phyloP scores from a whole-genome alignment of 2,113 vertebrate species.

The Phylloscopus trochilus region DNA sequence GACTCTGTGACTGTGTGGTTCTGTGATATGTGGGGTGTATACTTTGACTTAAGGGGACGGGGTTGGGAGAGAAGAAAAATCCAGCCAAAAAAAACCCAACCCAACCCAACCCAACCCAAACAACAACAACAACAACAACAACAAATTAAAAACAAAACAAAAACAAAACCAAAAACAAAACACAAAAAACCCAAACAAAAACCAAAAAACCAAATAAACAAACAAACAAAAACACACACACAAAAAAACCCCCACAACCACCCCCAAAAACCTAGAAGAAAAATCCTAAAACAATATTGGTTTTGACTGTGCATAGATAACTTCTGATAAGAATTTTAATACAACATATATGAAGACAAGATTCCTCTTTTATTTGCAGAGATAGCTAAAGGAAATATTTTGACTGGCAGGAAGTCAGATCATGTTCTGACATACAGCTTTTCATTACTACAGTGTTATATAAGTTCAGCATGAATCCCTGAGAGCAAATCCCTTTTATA shows the following conservation, averaged over 20 bases:
- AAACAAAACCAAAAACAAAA: no score
- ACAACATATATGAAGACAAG: slow-evolving; percentile 1
- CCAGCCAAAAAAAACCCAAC: no score
- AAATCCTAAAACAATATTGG: neutral
- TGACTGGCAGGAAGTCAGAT: neutral
- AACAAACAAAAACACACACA: no score
- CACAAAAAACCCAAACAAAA: no score
- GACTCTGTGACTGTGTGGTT: neutral
- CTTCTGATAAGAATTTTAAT: slow-evolving; percentile 26
- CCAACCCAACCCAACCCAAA: no score
- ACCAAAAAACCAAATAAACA: no score
- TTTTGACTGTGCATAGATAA: neutral
- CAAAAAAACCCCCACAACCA: no score
- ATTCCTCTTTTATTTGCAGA: slow-evolving; percentile 30
- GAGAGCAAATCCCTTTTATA: slow-evolving; percentile 21
- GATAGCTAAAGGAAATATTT: slow-evolving; percentile 17
- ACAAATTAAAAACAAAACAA: no score
- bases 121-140: no score
- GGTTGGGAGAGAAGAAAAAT: fast-evolving
- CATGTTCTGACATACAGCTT: slow-evolving; percentile 1
- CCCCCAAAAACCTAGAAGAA: fast-evolving
- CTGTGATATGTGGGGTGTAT: neutral
- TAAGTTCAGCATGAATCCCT: slow-evolving; percentile 11
- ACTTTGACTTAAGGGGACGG: neutral
- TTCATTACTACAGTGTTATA: slow-evolving; percentile 36